Evolutionary conservation across 2,797 vertebrate genomes (phyloP), one percentile per base, ranked within the genome.

Genomic region (Apodemus agrarius): DNA sequence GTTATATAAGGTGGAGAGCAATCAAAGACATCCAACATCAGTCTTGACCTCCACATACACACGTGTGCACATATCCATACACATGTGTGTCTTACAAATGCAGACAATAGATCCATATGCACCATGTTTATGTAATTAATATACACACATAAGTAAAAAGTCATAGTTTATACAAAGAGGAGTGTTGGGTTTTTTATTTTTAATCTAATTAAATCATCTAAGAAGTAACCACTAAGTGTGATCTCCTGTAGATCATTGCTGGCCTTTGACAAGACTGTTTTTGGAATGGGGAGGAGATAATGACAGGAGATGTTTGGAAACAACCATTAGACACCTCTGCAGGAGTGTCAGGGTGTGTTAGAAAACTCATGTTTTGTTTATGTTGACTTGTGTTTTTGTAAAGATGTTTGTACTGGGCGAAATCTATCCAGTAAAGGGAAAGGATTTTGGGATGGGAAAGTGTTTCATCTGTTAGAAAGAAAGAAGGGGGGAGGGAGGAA

Each of bases 321-420:
- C 57, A 19, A 22, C 19, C 24, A 82, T 2, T 3, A 37, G 40
- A 26, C 93, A 78, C 0, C 75, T 43, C 86, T 90, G n/a, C 46
- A 29, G 72, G 72, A 21, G n/a, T 31, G 4, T 59, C 57, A 14
- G n/a, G 19, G 13, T 26, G 34, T 67, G 29, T 19, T 91, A 11
- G 83, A 94, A 85, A 80, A 57, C 31, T 49, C 24, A 26, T 29
- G 29, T 54, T 92, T 95, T 85, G 54, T n/a, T 91, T 87, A 52
- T 54, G 89, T 84, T 57, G 69, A 16, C 67, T 93, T 89, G 57
- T 11, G 37, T 34, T 80, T 21, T 82, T 90, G 37, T 84, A 79
- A 93, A 96, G 85, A 67, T 90, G 4, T 80, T 93, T 96, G 37
- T 81, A 54, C 94, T 54, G 75, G n/a, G 43, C 34, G 46, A 76